Base-by-base conservation (phyloP, 2,888 invertebrate genomes). In the Eilema caniola region DNA sequence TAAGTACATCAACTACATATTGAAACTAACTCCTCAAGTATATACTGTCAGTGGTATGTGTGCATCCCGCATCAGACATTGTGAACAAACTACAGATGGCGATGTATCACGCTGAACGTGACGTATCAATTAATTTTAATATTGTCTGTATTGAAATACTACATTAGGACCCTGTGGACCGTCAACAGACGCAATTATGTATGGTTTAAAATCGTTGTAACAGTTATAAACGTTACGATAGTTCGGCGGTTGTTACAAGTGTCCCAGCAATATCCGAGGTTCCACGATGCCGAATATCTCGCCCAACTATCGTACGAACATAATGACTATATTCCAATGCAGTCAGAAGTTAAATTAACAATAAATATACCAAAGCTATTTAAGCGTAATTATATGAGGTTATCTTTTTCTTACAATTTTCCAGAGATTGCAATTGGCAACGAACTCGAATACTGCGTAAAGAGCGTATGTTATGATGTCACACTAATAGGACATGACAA, bases 81-180 rank as follows among this genome's bases (percentile, higher is more conserved):
- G 76, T 78, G 79, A 73, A 81, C 63, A 73, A 68, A 75, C 68
- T 79, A 77, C 70, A 70, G 73, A 74, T 70, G 69, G 77, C 78
- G 75, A 74, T 72, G 71, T 74, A 71, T 72, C 69, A 74, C 71
- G 73, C 64, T 64, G 71, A 71, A 69, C 70, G 66, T 75, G 70
- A 71, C 77, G 72, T 70, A 70, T 69, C 77, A 71, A 80, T 74
- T 79, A 85, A 83, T 79, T 77, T 74, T 83, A 87, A 87, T 90
- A 90, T 90, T 89, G 90, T 90, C 89, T 84, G 87, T 85, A 83
- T 84, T 83, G 82, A 80, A 85, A 84, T 84, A 88, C 88, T 92
- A 92, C 85, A 85, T 90, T 91, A 93, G 90, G 89, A 93, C 93
- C 93, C 93, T 94, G 93, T 93, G 93, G 89, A 91, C 87, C 90